Evolutionary conservation across 2,888 invertebrate genomes (phyloP), one percentile per base, ranked within the genome.

Genomic region (Odontomyia ornata): DNA sequence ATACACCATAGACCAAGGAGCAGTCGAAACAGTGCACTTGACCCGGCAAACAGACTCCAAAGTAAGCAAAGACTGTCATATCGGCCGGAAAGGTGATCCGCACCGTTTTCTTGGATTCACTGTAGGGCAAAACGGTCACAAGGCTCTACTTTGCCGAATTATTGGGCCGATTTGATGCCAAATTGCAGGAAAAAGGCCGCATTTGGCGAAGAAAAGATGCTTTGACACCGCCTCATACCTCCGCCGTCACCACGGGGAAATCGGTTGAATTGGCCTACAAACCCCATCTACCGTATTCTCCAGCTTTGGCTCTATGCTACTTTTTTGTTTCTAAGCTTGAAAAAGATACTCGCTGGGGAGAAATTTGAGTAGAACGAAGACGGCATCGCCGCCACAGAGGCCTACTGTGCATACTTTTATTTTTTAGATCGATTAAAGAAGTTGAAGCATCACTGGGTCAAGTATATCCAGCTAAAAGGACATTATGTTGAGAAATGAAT

Each of bases 261-360:
- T 30, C 28, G 4, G 67, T 28, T 30, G 67, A 28, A 67, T 30
- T 52, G 52, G 52, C 7, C 52, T 52, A 52, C 15, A 15, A 52
- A 52, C 52, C n/a, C n/a, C n/a, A 18, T 52, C 15, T 52, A 36
- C n/a, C n/a, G n/a, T n/a, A n/a, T n/a, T 67, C 67, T 67, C 67
- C 28, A 67, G 30, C 27, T 67, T 30, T 67, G 30, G 36, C 11
- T 9, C 36, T 36, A 9, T 36, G 9, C 36, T 3, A 36, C 36
- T 36, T 36, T 36, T 36, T 36, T 36, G 36, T 36, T 36, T 36
- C 36, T 9, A 36, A 36, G 9, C 36, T 36, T 36, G 36, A 36
- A 9, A 9, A 52, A 52, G 52, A 9, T 15, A 52, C 52, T 52
- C 52, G 52, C 52, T 15, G 52, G 52, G n/a, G 7, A 52, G 52